Percentiles rank a stretch among this genome's conserved stretches.
Evolutionary conservation across 2,113 vertebrate species (phyloP).

Genomic region (Eidolon helvum): DNA sequence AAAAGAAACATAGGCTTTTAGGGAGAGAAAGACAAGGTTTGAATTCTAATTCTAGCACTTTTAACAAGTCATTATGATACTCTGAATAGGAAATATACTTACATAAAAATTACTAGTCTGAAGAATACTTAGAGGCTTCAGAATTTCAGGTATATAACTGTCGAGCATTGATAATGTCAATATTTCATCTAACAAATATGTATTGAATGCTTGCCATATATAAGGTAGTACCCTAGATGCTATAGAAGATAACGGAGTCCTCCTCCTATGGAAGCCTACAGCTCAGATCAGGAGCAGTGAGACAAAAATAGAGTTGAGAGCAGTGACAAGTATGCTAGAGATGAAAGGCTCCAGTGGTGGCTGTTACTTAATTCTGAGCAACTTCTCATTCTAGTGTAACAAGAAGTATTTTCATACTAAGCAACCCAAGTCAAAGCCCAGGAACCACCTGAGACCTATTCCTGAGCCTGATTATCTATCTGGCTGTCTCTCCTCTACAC

Average conservation of each 20-base stretch:
- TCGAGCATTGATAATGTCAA: background rate
- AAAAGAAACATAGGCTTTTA: background rate
- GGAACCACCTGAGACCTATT: background rate
- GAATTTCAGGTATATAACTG: background rate
- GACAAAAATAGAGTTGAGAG: background rate
- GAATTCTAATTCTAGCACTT: background rate
- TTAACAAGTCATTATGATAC: background rate
- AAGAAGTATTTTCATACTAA: background rate
- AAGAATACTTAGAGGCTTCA: background rate
- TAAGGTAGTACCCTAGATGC: background rate
- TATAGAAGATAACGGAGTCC: background rate
- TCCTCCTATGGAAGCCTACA: background rate
- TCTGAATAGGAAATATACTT: background rate
- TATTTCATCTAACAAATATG: background rate
- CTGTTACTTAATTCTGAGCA: background rate
- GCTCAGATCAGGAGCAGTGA: background rate
- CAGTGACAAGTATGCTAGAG: background rate
- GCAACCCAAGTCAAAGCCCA: background rate
- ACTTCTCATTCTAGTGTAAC: background rate
- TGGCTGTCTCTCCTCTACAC: background rate
- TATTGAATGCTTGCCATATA: background rate
- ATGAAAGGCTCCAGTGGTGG: background rate
- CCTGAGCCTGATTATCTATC: background rate
- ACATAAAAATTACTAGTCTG: background rate
- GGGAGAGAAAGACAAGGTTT: background rate